A percentile compares a stretch with the other conserved stretches of the same genome.
Evolutionary conservation across 2,888 invertebrate genomes (phyloP).

Genomic region (Automeris io): DNA sequence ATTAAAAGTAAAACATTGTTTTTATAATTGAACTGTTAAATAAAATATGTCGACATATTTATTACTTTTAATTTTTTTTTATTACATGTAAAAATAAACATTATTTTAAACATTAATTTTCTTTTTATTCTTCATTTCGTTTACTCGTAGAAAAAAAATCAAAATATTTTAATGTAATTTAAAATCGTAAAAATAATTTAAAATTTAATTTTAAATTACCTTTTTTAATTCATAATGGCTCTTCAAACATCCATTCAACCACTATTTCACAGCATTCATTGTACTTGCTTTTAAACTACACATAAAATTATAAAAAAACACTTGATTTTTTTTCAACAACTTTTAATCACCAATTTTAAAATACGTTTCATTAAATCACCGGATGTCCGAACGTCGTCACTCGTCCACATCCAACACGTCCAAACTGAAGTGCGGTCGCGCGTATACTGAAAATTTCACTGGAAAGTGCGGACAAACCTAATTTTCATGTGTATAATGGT

Average conservation of each 20-base stretch:
- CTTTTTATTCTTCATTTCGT: no score
- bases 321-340: no score
- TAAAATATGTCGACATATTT: no score
- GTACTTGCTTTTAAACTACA: neutral
- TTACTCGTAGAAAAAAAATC: no score
- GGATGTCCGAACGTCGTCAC: neutral
- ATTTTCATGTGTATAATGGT: conserved; percentile 29
- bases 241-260: neutral
- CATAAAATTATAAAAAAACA: neutral
- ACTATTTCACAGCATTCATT: conserved; percentile 4
- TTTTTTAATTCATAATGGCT: neutral
- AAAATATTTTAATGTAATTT: no score
- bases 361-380: neutral
- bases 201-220: neutral
- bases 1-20: no score
- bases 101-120: no score
- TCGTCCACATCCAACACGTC: conserved; percentile 24
- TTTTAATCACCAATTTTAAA: no score
- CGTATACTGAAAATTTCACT: conserved; percentile 48
- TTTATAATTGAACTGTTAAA: no score
- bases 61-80: no score
- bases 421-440: conserved; percentile 27
- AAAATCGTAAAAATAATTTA: no score
- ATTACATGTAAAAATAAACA: no score
- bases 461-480: conserved; percentile 45